These are phyloP conservation scores for Taeniopygia guttata DNA, from an alignment of 2,797 vertebrate species.

Conservation along the genomic window DNA sequence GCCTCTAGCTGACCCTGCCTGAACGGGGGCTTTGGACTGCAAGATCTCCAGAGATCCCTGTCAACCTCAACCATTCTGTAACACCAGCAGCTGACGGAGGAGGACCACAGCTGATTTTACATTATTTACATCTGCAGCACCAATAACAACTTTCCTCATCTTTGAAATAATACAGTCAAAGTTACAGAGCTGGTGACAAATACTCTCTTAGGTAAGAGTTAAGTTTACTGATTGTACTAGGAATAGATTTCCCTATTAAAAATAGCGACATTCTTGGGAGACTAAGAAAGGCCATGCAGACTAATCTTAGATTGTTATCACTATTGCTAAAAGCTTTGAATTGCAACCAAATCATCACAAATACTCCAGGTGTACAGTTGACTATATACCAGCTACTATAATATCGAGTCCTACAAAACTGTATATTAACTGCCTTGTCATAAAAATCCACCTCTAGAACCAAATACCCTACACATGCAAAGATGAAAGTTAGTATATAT, in stretches of 20 bases:
- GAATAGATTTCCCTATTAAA: background rate
- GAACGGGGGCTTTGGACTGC: background rate
- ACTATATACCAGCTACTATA: background rate
- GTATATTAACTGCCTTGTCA: background rate
- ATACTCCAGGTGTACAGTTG: background rate
- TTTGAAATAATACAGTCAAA: background rate
- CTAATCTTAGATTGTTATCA: background rate
- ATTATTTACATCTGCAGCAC: background rate
- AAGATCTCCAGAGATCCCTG: background rate
- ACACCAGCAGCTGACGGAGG: background rate
- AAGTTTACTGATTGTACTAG: background rate
- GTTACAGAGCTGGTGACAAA: conserved; percentile 10
- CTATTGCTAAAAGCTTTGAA: background rate
- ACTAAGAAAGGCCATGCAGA: background rate
- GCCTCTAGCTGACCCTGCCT: background rate
- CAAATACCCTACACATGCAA: background rate
- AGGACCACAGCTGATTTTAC: background rate
- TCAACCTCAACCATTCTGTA: background rate
- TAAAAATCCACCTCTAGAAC: background rate
- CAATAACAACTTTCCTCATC: background rate
- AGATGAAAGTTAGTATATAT: background rate
- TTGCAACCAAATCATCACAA: background rate
- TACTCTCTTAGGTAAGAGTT: background rate
- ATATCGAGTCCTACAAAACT: background rate
- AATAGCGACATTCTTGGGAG: background rate